These are phyloP conservation scores for Rotaria sp. DNA, from an alignment of 2,888 invertebrate genomes.

Conservation along the genomic window DNA sequence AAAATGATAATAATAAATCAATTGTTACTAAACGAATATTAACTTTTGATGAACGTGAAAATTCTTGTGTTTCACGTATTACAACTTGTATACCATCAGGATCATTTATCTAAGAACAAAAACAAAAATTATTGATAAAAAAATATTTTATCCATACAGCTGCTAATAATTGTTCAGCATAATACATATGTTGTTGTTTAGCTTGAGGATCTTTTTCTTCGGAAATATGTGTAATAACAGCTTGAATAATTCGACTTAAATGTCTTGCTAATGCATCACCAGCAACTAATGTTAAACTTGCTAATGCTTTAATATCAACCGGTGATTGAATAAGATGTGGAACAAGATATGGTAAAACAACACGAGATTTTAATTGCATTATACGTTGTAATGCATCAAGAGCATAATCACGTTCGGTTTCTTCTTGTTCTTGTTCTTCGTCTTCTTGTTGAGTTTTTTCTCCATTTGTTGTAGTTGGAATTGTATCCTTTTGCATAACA, in stretches of 20 bases:
- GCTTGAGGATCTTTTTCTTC: background rate
- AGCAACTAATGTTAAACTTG: conserved; percentile 81
- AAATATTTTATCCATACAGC: background rate
- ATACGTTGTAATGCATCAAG: conserved; percentile 91
- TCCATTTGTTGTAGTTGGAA: background rate
- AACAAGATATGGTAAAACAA: conserved; percentile 87
- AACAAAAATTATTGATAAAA: background rate
- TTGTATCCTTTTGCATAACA: conserved; percentile 60
- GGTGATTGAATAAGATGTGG: conserved; percentile 80
- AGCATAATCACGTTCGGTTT: conserved; percentile 65
- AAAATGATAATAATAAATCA: conserved; percentile 78
- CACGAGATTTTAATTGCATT: conserved; percentile 88
- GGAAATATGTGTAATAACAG: conserved; percentile 62
- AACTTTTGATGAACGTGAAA: conserved; percentile 52
- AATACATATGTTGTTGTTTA: background rate
- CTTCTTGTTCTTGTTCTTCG: conserved; percentile 55
- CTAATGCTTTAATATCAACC: conserved; percentile 83
- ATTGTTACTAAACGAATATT: conserved; percentile 72
- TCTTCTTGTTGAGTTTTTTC: conserved; percentile 51
- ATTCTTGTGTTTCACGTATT: conserved; percentile 27
- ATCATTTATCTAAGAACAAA: conserved; percentile 28
- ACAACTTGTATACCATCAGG: conserved; percentile 39
- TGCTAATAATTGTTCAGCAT: conserved; percentile 11
- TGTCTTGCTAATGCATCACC: conserved; percentile 84
- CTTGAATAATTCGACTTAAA: conserved; percentile 81